phyloP scores from a whole-genome alignment of 2,888 invertebrate species.

The Apamea sordens region DNA sequence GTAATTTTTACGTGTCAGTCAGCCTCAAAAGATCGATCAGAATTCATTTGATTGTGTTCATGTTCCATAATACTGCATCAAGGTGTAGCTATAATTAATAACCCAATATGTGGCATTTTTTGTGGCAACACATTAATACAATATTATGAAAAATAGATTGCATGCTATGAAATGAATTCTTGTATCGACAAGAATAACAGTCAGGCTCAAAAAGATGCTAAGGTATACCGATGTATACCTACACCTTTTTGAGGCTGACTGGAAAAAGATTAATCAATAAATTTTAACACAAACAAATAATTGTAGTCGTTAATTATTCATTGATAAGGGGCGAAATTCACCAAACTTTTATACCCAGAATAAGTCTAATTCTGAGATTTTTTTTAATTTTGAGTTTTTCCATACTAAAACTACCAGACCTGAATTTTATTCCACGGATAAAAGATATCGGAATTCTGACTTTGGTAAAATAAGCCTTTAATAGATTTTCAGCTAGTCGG shows the following conservation, averaged over 20 bases:
- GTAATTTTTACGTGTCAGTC: neutral
- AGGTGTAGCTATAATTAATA: neutral
- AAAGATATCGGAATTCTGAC: too few species aligned
- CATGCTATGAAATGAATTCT: neutral
- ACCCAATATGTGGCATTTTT: neutral
- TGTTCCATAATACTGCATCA: neutral
- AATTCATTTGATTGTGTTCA: neutral
- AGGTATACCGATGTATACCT: neutral
- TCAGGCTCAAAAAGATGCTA: neutral
- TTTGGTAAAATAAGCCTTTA: too few species aligned
- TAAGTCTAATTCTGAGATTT: too few species aligned
- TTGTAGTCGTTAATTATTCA: too few species aligned
- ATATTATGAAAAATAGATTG: neutral
- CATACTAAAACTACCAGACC: too few species aligned
- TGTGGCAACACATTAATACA: neutral
- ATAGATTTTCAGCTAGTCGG: neutral
- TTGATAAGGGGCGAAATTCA: too few species aligned
- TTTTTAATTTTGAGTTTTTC: too few species aligned
- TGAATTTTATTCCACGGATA: too few species aligned
- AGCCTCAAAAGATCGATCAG: neutral
- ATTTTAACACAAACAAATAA: neutral
- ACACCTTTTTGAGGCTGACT: too few species aligned
- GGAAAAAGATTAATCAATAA: neutral
- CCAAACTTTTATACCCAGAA: too few species aligned
- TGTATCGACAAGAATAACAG: neutral